Base-by-base conservation (phyloP, 1,140 invertebrate genomes). In the Drosophila asahinai region DNA sequence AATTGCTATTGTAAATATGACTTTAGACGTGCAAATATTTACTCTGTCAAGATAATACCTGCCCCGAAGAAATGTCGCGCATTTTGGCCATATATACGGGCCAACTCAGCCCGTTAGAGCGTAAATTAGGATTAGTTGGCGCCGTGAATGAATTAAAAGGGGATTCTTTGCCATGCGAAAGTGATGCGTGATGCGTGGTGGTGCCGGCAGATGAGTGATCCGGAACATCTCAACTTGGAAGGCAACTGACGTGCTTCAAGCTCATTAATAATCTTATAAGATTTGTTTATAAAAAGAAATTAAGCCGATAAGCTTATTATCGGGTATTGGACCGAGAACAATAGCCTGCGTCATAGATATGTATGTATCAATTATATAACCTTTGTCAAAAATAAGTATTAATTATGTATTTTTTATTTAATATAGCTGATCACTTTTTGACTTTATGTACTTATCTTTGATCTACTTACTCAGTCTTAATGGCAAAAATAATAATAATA, bases 81-180 rank as follows among this genome's bases (percentile, higher is more conserved):
- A 64, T 43, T 49, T 22, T 42, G 59, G 7, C 40, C 57, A 59
- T 70, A 40, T 22, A 22, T 54, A 14, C 2, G 11, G 9, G 17
- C 22, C 12, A 30, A 3, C 47, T 68, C 42, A 40, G 27, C 12
- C 52, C 51, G 9, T 52, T 5, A 45, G 19, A 19, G 33, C 55
- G 51, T 74, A 74, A 67, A 80, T 80, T 60, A 52, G 51, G 77
- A 80, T 74, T 65, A 80, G 30, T 5, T 15, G 45, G 17, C 38
- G 38, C 9, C 45, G 17, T 17, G 65, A 25, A n/a, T 55, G 45
- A 58, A 11, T 40, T 74, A n/a, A 25, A 61, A n/a, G 9, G n/a
- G n/a, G 27, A 30, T 30, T 55, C 45, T 48, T 43, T 49, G 14
- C 19, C 70, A 75, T 42, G 72, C 59, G 36, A 75, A 55, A 64